Evolutionary conservation across 2,888 invertebrate genomes (phyloP), one percentile per base, ranked within the genome.

Genomic region (Chalcosyrphus nemorum): DNA sequence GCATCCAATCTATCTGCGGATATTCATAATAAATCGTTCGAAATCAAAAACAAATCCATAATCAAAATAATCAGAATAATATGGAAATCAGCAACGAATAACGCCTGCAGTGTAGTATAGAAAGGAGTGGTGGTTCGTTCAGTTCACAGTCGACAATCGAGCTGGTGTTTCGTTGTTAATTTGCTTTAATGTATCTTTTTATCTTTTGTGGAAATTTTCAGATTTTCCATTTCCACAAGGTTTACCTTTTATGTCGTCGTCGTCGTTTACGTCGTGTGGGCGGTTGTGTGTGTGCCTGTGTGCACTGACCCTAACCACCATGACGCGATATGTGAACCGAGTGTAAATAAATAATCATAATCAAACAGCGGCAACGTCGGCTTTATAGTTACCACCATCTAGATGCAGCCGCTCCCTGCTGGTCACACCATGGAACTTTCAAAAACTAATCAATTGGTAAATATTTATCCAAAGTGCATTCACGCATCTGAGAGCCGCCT

Each of bases 401-500:
- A 47, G 41, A 21, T 35, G n/a, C 15, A 19, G 4, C 43, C 65
- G 7, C 57, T 45, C 52, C 63, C 66, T 38, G 52, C 50, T 41
- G 80, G 54, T 57, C 59, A 29, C 65, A 54, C 61, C 63, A 38
- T 52, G 72, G 21, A 70, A 68, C 84, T 63, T 68, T 78, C 70
- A 65, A 80, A 84, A 84, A 84, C 84, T 84, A 84, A 84, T 84
- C 84, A 84, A 84, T 84, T 65, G 80, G 84, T 84, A 84, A 84
- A 84, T 84, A 84, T 84, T 84, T 84, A 70, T 75, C 70, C 80
- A 84, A 70, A 84, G 80, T 84, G 84, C 84, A 84, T 84, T 78
- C 75, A 84, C 84, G 80, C 80, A 84, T 45, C 56, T 38, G 56
- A 59, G 74, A n/a, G n/a, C n/a, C n/a, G n/a, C n/a, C 63, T 75